Base-by-base conservation (phyloP, 1,140 invertebrate genomes). In the Ceratina japonica region DNA sequence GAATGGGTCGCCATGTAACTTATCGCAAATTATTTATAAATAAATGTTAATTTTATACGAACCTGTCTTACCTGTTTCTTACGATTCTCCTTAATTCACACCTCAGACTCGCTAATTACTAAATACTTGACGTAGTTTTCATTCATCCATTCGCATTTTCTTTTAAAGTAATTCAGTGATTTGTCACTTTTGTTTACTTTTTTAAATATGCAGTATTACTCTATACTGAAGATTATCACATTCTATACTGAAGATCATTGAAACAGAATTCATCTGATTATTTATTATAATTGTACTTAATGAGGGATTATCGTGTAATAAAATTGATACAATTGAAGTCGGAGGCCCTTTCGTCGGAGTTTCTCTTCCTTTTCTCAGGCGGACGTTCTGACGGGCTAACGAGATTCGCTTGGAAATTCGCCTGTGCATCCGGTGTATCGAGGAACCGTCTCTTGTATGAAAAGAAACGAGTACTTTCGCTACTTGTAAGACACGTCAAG, bases 21-120 rank as follows among this genome's bases (percentile, higher is more conserved):
- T 92, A 92, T 88, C 37, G 3, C 80, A 90, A 83, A 86, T 88
- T 92, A 92, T 92, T 92, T 92, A 92, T 92, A 90, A 92, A 92
- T 92, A 92, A 92, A 92, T 87, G 88, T 86, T 91, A 88, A 91
- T 88, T 90, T 91, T 90, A 82, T 86, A 86, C 44, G 62, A 81
- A 65, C 3, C 59, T 4, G 12, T 59, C 8, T 3, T 16, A 13
- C 31, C 4, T 58, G 4, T 44, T 3, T 16, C 24, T 20, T 18
- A 20, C 20, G 10, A 27, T 2, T 7, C 49, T 20, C n/a, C 37
- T 20, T 22, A 1, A 3, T 13, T 5, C 5, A 12, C 54, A 1
- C 24, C 16, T 15, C 1, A 12, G 18, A 20, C 16, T 3, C 5
- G 63, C 20, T 75, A 68, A n/a, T n/a, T n/a, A n/a, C 7, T 37